A percentile compares a stretch with the other conserved stretches of the same genome.
phyloP scores from a whole-genome alignment of 2,797 vertebrate genomes.

The Alectoris magna region DNA sequence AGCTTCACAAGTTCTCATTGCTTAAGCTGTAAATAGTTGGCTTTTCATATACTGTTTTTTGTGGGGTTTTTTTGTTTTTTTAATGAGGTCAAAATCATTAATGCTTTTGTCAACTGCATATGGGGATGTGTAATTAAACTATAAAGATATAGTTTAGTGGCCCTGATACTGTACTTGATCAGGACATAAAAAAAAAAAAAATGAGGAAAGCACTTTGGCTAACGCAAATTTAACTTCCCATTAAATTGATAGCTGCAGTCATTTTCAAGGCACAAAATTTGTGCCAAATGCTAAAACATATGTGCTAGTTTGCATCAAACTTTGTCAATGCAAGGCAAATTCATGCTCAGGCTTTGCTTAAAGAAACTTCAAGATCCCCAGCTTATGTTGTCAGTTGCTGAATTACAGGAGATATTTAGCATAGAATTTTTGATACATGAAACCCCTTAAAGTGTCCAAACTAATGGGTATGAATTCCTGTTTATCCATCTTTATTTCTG shows the following conservation, averaged over 20 bases:
- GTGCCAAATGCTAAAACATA: not conserved
- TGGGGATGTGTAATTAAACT: not conserved
- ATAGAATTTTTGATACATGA: not conserved
- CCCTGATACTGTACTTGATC: not conserved
- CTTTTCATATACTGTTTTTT: not conserved
- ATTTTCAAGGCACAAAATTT: conserved; percentile 24
- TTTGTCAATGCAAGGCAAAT: not conserved
- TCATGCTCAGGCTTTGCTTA: not conserved
- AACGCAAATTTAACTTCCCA: not conserved
- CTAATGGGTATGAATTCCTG: accelerated
- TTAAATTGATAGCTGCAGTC: conserved; percentile 20
- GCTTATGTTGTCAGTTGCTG: not conserved
- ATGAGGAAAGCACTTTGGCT: not conserved
- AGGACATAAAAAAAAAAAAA: not conserved
- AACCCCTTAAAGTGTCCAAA: not conserved
- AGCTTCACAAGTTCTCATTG: conserved; percentile 20
- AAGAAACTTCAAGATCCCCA: not conserved
- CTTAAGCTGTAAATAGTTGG: conserved; percentile 49
- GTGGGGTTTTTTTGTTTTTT: not conserved
- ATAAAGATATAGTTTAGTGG: not conserved
- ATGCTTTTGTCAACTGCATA: not conserved
- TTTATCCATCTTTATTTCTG: not conserved
- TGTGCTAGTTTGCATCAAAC: not conserved
- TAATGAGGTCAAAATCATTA: not conserved
- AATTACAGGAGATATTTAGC: not conserved